These are phyloP conservation scores for Nautilus pompilius DNA, from an alignment of 1,140 invertebrate species.

Conservation along the genomic window DNA sequence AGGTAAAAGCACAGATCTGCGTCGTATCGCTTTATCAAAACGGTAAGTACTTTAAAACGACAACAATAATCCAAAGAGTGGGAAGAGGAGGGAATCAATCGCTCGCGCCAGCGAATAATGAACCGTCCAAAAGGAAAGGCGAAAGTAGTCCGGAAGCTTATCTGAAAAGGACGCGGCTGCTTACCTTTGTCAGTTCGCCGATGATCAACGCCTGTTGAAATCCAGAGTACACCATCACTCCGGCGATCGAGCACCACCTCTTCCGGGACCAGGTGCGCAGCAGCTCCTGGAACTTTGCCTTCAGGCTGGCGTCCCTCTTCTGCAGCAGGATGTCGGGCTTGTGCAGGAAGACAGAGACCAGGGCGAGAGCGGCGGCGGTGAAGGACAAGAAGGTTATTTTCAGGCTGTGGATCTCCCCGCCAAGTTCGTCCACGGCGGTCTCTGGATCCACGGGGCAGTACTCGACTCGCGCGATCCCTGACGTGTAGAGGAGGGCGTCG, in stretches of 20 bases:
- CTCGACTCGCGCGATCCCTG: no score
- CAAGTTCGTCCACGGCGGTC: not conserved
- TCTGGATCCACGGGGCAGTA: not conserved
- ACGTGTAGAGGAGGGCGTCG: not conserved
- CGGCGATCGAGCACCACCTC: slow-evolving; percentile 19
- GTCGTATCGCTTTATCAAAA: no score
- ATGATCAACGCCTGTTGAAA: slow-evolving; percentile 35
- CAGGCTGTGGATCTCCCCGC: slow-evolving; percentile 1
- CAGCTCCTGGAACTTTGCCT: slow-evolving; percentile 22
- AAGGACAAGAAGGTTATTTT: slow-evolving; percentile 27
- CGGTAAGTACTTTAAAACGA: no score
- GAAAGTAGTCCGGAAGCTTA: no score
- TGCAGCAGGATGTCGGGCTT: slow-evolving; percentile 33
- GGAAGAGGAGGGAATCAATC: no score
- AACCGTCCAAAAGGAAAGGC: no score
- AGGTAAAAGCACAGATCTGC: no score
- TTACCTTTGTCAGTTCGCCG: slow-evolving; percentile 32
- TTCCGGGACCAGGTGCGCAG: slow-evolving; percentile 19
- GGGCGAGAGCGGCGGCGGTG: slow-evolving; percentile 20
- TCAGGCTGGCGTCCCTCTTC: slow-evolving; percentile 21
- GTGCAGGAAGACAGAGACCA: slow-evolving; percentile 26
- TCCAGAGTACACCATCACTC: slow-evolving; percentile 31
- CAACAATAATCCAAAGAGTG: no score
- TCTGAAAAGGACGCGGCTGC: not conserved
- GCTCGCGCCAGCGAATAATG: no score